phyloP scores from a whole-genome alignment of 2,888 invertebrate species.

The Rhyacophila evoluta region DNA sequence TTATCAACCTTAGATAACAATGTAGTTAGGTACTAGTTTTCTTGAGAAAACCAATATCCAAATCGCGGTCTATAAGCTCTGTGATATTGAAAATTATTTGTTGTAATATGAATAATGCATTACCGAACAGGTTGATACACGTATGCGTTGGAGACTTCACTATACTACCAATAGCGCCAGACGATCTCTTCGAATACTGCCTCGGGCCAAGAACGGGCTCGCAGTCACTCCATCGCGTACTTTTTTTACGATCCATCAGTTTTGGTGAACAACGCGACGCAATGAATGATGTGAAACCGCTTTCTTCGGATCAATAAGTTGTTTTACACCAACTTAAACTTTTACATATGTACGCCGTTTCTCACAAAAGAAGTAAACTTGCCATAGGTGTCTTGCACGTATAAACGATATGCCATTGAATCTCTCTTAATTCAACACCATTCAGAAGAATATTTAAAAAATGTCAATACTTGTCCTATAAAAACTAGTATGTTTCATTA shows the following conservation, averaged over 20 bases:
- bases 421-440: background rate
- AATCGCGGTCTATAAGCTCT: too few species aligned
- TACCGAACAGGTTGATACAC: too few species aligned
- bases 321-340: background rate
- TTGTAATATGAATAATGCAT: too few species aligned
- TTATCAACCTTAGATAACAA: too few species aligned
- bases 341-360: background rate
- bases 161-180: background rate
- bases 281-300: slow-evolving; percentile 19
- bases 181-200: background rate
- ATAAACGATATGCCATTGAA: background rate
- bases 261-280: background rate
- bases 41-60: too few species aligned
- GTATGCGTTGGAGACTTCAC: too few species aligned
- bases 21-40: too few species aligned
- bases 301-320: background rate
- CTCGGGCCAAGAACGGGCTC: background rate
- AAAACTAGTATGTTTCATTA: too few species aligned
- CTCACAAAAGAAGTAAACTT: background rate
- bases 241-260: slow-evolving; percentile 14
- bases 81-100: too few species aligned
- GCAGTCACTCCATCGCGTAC: background rate
- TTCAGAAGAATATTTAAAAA: too few species aligned
- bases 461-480: too few species aligned
- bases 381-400: background rate